phyloP scores from a whole-genome alignment of 2,797 vertebrate genomes.

The Xiphorhynchus erythropygius region DNA sequence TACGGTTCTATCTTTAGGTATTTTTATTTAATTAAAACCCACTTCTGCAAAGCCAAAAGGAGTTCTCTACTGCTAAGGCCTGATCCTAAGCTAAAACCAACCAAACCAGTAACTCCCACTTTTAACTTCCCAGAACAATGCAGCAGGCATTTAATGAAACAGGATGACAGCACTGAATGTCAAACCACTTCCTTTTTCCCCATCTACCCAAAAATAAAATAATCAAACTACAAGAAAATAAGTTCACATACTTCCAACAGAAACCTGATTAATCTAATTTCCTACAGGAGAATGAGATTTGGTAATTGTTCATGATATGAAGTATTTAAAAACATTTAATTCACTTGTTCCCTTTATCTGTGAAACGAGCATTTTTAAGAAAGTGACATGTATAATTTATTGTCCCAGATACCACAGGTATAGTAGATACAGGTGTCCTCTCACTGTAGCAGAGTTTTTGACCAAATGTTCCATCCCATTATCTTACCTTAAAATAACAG shows the following conservation, averaged over 20 bases:
- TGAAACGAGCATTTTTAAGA: not conserved
- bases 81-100: not conserved
- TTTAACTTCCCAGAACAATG: not conserved
- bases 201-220: not conserved
- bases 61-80: not conserved
- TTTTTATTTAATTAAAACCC: not conserved
- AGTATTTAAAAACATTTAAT: not conserved
- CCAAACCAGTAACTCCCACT: not conserved
- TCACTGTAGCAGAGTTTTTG: not conserved
- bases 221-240: not conserved
- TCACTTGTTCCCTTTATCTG: not conserved
- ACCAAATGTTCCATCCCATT: not conserved
- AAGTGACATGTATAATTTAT: not conserved
- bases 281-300: not conserved
- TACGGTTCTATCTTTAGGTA: not conserved
- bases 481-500: slow-evolving; percentile 90
- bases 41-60: not conserved
- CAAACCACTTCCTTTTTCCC: not conserved
- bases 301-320: not conserved
- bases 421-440: not conserved
- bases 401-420: not conserved
- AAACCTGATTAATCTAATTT: not conserved
- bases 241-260: not conserved
- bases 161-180: not conserved
- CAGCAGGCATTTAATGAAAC: not conserved